Base-by-base conservation (phyloP, 2,797 vertebrate species). In the Betta splendens region DNA sequence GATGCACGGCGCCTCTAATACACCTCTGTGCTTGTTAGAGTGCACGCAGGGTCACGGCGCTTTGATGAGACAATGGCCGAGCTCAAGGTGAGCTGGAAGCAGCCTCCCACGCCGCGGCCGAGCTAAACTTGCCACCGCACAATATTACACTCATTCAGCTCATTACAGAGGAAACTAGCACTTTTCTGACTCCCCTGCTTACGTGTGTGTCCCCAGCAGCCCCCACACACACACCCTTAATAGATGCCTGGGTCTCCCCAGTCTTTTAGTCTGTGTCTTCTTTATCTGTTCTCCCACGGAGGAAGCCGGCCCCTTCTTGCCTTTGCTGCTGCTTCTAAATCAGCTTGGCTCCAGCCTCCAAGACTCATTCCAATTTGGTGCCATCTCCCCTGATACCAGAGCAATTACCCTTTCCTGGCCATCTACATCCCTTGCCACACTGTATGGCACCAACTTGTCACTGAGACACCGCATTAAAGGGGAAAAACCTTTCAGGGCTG, bases 351-450 rank as follows among this genome's bases (percentile, higher is more conserved):
- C 71, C 64, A 70, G 77, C 83, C 84, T 83, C 80, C 72, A 69
- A 79, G 79, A 84, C 78, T 85, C 75, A 75, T 85, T 89, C 83
- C 81, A 89, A 88, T 87, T 87, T 83, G 70, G 80, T 76, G 64
- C 71, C 13, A 18, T 69, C 70, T 78, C 84, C 84, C 83, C 55
- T 7, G 79, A 86, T 83, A 75, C 81, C 64, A 55, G 71, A 81
- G 87, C 87, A 90, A 89, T 90, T 91, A 89, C 82, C 75, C 67
- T 42, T 69, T 66, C 64, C 82, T 66, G 77, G 74, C 74, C 81
- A 81, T 87, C 72, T 81, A 76, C 79, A 76, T 85, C 78, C 72
- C 79, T 62, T 18, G 29, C 76, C 63, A 55, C 46, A 48, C 52
- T 55, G 50, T 54, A 33, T 2, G 51, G 68, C 60, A 66, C 58